Evolutionary conservation across 2,888 invertebrate species (phyloP).

Genomic region (Mimachlamys varia): DNA sequence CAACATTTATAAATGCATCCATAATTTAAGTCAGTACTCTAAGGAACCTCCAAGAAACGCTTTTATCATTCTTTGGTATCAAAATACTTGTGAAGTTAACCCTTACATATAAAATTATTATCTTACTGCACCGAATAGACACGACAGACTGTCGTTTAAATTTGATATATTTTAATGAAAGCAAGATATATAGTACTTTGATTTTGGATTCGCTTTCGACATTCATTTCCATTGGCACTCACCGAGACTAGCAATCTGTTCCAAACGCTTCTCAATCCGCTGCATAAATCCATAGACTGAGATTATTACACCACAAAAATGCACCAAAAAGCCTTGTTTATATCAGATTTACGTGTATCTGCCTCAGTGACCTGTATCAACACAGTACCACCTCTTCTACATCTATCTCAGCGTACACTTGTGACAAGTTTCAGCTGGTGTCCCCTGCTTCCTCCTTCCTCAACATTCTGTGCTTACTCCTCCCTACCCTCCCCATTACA

Average conservation of each 20-base stretch:
- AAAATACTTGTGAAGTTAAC: not conserved
- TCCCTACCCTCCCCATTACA: not conserved
- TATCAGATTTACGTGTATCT: not conserved
- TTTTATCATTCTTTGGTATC: slow-evolving; percentile 17
- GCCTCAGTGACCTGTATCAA: not conserved
- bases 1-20: not conserved
- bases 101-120: not conserved
- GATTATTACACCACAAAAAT: slow-evolving; percentile 4
- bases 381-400: no score
- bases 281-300: not conserved
- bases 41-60: not conserved
- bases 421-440: not conserved
- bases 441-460: not conserved
- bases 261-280: not conserved
- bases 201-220: not conserved
- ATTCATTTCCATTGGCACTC: slow-evolving; percentile 6
- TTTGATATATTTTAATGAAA: not conserved
- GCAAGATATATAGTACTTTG: not conserved
- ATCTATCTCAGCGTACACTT: not conserved
- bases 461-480: not conserved
- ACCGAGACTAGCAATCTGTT: not conserved
- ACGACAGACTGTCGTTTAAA: not conserved
- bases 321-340: not conserved
- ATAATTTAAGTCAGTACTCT: not conserved
- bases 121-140: not conserved